These are phyloP conservation scores for Zophobas atratus DNA, from an alignment of 1,140 invertebrate species.

Conservation along the genomic window DNA sequence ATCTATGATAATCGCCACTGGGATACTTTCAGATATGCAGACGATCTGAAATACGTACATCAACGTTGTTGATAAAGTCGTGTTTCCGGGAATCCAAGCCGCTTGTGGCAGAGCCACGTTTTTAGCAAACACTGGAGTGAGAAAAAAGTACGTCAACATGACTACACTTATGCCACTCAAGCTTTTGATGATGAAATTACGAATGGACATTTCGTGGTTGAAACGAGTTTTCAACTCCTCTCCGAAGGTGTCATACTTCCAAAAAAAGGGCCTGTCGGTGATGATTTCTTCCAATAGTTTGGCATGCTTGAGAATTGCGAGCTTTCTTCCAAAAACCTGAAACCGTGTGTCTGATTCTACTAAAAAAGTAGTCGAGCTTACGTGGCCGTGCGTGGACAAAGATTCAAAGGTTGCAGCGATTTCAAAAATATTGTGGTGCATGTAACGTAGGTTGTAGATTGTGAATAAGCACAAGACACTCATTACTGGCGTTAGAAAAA, in stretches of 20 bases:
- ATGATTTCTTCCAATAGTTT: neutral
- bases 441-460: slow-evolving; percentile 17
- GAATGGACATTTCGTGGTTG: neutral
- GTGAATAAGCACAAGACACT: neutral
- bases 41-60: neutral
- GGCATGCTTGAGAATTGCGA: neutral
- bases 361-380: neutral
- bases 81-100: neutral
- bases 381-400: slow-evolving; percentile 4
- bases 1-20: slow-evolving; percentile 11
- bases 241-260: slow-evolving; percentile 6
- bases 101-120: neutral
- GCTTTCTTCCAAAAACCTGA: slow-evolving; percentile 3
- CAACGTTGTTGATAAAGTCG: neutral
- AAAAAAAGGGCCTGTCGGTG: neutral
- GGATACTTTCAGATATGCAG: slow-evolving; percentile 2
- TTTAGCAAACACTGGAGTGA: slow-evolving; percentile 4
- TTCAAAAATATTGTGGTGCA: slow-evolving; percentile 25
- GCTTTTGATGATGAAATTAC: slow-evolving; percentile 4
- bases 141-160: slow-evolving; percentile 3
- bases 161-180: slow-evolving; percentile 12
- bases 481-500: neutral
- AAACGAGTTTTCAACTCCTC: neutral
- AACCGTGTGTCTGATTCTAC: neutral
- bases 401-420: slow-evolving; percentile 2